Conservation (phyloP, 1,140 invertebrate genomes). For the Coenobita brevimanus region DNA sequence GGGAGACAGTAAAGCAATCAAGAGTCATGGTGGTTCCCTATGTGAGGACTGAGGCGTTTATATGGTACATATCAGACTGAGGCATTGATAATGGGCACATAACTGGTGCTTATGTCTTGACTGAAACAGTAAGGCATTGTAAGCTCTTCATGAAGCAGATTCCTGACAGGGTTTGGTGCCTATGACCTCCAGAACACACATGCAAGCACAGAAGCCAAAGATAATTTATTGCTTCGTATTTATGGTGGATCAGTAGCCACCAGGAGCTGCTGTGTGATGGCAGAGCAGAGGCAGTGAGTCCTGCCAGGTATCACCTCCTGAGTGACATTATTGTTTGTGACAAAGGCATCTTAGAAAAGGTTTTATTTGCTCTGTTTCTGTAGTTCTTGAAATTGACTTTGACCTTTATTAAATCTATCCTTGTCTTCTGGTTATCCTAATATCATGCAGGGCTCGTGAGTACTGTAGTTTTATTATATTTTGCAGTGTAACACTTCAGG, state of each 20-base stretch:
- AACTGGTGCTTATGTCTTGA: conserved; percentile 46
- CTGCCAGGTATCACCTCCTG: conserved; percentile 12
- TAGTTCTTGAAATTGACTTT: not conserved
- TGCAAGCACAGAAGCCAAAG: conserved; percentile 61
- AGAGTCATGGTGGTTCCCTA: conserved; percentile 24
- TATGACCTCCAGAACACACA: conserved; percentile 24
- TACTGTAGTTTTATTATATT: conserved; percentile 49
- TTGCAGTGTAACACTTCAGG: conserved; percentile 55
- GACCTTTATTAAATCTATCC: conserved; percentile 11
- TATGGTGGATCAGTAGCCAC: not conserved
- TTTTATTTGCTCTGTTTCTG: conserved; percentile 27
- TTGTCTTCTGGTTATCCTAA: conserved; percentile 37
- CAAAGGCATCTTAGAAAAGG: conserved; percentile 1
- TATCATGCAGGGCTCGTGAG: conserved; percentile 55
- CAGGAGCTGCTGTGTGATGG: conserved; percentile 19
- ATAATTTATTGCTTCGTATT: conserved; percentile 64
- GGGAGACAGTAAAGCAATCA: conserved; percentile 39
- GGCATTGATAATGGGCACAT: conserved; percentile 52
- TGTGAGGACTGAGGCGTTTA: conserved; percentile 53
- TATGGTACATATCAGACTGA: conserved; percentile 65
- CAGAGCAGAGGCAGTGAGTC: conserved; percentile 40
- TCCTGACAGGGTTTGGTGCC: conserved; percentile 53
- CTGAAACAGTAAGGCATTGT: conserved; percentile 56
- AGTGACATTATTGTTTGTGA: conserved; percentile 12
- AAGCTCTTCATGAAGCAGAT: conserved; percentile 53